Evolutionary conservation across 2,888 invertebrate species (phyloP), one percentile per base, ranked within the genome.

Genomic region (Busseola fusca): DNA sequence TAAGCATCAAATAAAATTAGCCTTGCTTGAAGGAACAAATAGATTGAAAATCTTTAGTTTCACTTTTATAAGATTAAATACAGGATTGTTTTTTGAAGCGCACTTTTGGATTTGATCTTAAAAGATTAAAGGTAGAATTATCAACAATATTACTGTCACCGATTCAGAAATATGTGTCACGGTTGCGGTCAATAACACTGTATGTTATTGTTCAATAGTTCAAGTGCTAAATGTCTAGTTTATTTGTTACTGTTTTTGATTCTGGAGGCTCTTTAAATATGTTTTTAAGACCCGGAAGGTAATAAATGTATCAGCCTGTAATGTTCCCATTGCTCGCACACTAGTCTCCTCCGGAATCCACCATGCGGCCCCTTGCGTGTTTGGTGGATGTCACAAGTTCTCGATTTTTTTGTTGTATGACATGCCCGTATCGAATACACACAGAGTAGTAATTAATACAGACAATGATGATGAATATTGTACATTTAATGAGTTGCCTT

Each of bases 1-100:
- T 57, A 27, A 72, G 68, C 65, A 70, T 72, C 66, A 66, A 70
- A 72, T 69, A 73, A 69, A 81, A 78, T 83, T 75, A 67, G 67
- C 62, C 56, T 81, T 74, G 74, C 63, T 58, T 58, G 45, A 64
- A 75, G 42, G 60, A 74, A 66, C 27, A 58, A 72, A 72, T 27
- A 42, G 68, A 62, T 64, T 62, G 21, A 62, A 57, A 65, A 52
- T 74, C 9, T 66, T 70, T 64, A 58, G 58, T 71, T 71, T 74
- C 57, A 45, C 57, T 74, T 70, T 52, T 42, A 21, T 42, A 4
- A 50, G 45, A n/a, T 56, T 64, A 60, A 54, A 52, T n/a, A 37
- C 27, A 45, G n/a, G 52, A 67, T 30, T 25, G 27, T 37, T 27
- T n/a, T 73, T 21, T 37, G 34, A 18, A 42, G 42, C 16, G 42